A percentile compares a stretch with the other conserved stretches of the same genome.
phyloP scores from a whole-genome alignment of 2,797 vertebrate species.

The Acanthis flammea region DNA sequence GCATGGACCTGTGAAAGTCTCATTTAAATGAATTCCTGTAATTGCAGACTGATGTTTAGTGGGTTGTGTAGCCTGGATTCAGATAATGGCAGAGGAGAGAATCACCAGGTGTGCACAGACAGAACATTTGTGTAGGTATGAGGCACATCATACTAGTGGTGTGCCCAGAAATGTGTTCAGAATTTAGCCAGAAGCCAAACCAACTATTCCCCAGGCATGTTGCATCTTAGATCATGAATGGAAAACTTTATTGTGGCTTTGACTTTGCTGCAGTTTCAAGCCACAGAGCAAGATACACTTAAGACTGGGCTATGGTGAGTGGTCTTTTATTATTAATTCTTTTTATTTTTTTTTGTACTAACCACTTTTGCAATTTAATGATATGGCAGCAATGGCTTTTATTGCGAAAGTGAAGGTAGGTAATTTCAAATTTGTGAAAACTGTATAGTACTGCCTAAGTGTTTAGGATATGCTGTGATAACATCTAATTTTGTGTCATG shows the following conservation, averaged over 20 bases:
- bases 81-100: neutral
- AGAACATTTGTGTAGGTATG: neutral
- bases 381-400: neutral
- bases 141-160: accelerated
- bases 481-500: neutral
- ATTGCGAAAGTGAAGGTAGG: neutral
- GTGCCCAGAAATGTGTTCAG: neutral
- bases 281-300: neutral
- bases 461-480: neutral
- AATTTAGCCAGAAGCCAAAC: neutral
- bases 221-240: neutral
- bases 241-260: neutral
- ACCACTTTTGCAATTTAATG: neutral
- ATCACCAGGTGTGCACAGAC: accelerated
- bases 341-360: neutral
- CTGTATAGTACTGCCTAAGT: neutral
- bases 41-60: neutral
- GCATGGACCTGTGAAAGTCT: neutral
- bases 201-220: neutral
- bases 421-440: neutral
- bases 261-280: neutral
- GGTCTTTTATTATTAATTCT: neutral
- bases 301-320: accelerated
- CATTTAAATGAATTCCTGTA: neutral
- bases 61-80: neutral